Evolutionary conservation across 2,113 vertebrate species (phyloP), one percentile per base, ranked within the genome.

Genomic region (Oostethus manadensis): DNA sequence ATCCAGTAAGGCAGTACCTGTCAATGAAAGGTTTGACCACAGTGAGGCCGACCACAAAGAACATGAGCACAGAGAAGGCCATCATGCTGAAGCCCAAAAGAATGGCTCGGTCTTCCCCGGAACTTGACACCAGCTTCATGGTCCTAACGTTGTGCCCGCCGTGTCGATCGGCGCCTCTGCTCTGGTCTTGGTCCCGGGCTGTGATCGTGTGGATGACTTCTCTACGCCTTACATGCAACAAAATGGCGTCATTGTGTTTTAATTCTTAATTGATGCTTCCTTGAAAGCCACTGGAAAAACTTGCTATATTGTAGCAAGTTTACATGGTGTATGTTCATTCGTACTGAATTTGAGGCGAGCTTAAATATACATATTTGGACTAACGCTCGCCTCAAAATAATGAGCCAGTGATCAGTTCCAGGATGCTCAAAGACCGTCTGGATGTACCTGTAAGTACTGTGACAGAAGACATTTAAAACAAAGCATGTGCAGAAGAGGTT

Each of bases 11-110:
- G 4, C 45, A 10, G 18, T 78, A 94, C 93, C 92, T 92, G 77
- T 86, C 85, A 29, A 92, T 48, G 50, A 87, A 87, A 6, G 93
- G 92, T 72, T 88, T 91, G 58, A 91, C 74, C n/a, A 81, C 68
- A 0, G 79, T 88, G 50, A 88, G 86, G 66, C 90, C 91, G 18
- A 94, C 80, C 65, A 93, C 75, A 54, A 92, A 92, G 83, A 91
- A 91, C 91, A 92, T 93, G 55, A 92, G 85, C 60, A 89, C 85
- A 0, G 92, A 91, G 65, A 92, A 91, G 26, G 76, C 88, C 85
- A 93, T 92, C 92, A 93, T 92, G 35, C 68, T 42, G 59, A 90
- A 87, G 16, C 92, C 92, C 60, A 93, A 84, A 33, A 93, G 82
- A 44, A 88, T 8, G n/a, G 92, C 91, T 51, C 91, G 56, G 64